A percentile compares a stretch with the other conserved stretches of the same genome.
phyloP scores from a whole-genome alignment of 2,113 vertebrate genomes.

The Tupaia tana region DNA sequence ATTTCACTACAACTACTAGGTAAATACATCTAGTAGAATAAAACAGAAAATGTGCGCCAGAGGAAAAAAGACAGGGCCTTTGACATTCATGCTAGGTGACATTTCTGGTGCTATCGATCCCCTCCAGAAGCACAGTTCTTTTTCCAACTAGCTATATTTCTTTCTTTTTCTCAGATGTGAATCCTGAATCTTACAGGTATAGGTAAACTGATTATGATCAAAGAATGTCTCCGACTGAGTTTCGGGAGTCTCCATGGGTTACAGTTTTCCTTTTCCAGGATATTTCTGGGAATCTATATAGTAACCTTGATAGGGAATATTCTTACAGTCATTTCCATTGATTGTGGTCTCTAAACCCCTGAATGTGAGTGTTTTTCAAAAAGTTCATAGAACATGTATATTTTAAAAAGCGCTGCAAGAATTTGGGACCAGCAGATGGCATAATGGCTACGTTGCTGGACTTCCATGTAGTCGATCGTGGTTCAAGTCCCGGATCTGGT shows the following conservation, averaged over 20 bases:
- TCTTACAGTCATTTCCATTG: slow-evolving; percentile 51
- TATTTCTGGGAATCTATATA: slow-evolving; percentile 55
- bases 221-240: slow-evolving; percentile 67
- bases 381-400: no score
- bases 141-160: background rate
- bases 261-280: slow-evolving; percentile 33
- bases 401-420: no score
- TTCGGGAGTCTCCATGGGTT: slow-evolving; percentile 26
- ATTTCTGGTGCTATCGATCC: background rate
- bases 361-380: background rate
- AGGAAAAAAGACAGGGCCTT: background rate
- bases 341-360: slow-evolving; percentile 39
- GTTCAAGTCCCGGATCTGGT: no score
- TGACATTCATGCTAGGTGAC: background rate
- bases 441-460: no score
- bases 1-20: slow-evolving; percentile 16
- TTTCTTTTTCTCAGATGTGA: slow-evolving; percentile 46
- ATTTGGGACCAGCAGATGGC: no score
- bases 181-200: background rate
- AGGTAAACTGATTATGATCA: slow-evolving; percentile 44
- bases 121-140: background rate
- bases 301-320: slow-evolving; percentile 47
- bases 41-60: background rate
- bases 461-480: no score
- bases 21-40: slow-evolving; percentile 47